A percentile compares a stretch with the other conserved stretches of the same genome.
Evolutionary conservation across 2,888 invertebrate species (phyloP).

Genomic region (Sesamia inferens): DNA sequence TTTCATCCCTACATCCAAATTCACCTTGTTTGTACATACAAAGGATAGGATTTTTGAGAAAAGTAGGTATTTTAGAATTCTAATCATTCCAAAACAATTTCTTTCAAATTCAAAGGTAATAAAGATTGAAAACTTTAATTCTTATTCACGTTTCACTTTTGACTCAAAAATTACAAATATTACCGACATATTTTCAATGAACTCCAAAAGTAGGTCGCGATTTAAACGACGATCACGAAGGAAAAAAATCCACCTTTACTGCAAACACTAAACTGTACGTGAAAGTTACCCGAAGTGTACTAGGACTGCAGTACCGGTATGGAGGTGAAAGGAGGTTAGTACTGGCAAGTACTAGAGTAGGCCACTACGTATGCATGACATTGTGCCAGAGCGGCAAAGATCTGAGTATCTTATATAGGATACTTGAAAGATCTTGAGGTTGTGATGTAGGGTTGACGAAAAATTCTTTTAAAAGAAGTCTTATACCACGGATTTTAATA

Average conservation of each 20-base stretch:
- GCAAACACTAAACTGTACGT: conserved; percentile 43
- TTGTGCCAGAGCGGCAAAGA: conserved; percentile 46
- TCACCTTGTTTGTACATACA: not conserved
- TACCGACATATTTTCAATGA: not conserved
- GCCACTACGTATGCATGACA: conserved; percentile 25
- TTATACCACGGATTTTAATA: not conserved
- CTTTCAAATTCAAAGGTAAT: too few species aligned
- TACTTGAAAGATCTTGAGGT: conserved; percentile 27
- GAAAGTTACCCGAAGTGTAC: conserved; percentile 35
- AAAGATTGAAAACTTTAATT: too few species aligned
- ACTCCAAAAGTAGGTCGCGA: not conserved
- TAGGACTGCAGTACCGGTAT: conserved; percentile 18
- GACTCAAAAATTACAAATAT: too few species aligned
- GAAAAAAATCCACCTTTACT: conserved; percentile 8
- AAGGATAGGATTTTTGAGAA: not conserved
- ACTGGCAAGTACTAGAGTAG: conserved; percentile 28
- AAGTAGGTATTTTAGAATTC: not conserved
- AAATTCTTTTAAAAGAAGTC: conserved; percentile 3
- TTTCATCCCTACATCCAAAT: not conserved
- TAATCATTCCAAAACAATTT: too few species aligned
- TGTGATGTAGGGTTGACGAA: conserved; percentile 17
- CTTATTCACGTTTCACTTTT: too few species aligned
- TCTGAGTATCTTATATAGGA: conserved; percentile 35
- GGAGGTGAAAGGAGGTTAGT: not conserved
- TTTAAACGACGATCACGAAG: not conserved